Evolutionary conservation across 2,888 invertebrate genomes (phyloP), one percentile per base, ranked within the genome.

Genomic region (Eupithecia tripunctaria): DNA sequence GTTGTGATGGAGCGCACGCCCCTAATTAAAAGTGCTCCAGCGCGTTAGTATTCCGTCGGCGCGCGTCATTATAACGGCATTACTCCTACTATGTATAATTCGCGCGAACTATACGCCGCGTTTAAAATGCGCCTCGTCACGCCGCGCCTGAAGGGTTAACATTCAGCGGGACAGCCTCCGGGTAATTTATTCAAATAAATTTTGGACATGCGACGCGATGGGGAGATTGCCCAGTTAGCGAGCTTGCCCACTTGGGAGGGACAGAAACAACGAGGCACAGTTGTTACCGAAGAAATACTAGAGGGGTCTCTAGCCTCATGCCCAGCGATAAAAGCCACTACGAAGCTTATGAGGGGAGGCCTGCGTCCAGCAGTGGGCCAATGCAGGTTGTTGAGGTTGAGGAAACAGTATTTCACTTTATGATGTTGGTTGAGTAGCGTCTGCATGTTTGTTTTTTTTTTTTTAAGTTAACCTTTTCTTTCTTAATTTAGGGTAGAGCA

Each of bases 151-250:
- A 86, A 82, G 87, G 89, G 89, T 89, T 89, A 91, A 91, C 91
- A 91, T 93, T 91, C 91, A 91, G 91, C 86, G 88, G 90, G 47
- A 51, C 47, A 89, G 88, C 86, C 88, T 85, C 84, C 76, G 79
- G 78, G 82, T 91, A 92, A 92, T 92, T 91, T 93, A 93, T 93
- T 92, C 92, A 88, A 91, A 89, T 89, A 89, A 89, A 92, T 91
- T 92, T 92, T 83, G 88, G 87, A 88, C 89, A 88, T 85, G 86
- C 83, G 84, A 86, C 88, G 85, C 83, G 85, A 85, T 83, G 88
- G 85, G 88, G 87, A 86, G 87, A 87, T 86, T 84, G 84, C 84
- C 85, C 86, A 85, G 85, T 87, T 86, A 86, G 87, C 85, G 81
- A 80, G 76, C 79, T 79, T 81, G 77, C 75, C 73, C 81, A 80